These are phyloP conservation scores for Xanthorhoe designata DNA, from an alignment of 2,888 invertebrate species.

Conservation along the genomic window DNA sequence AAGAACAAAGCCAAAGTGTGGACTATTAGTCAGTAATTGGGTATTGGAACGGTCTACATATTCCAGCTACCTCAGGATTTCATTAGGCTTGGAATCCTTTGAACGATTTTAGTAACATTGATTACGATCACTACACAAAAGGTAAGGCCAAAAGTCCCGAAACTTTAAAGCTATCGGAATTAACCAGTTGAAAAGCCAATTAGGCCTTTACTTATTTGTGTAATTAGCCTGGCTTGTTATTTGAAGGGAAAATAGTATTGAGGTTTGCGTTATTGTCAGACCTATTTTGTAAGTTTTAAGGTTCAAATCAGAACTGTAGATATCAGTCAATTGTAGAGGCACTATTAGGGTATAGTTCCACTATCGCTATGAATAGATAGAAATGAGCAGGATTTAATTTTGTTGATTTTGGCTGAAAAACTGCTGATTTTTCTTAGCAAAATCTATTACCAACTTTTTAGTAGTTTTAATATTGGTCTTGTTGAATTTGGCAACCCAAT, in stretches of 20 bases:
- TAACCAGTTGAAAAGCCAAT: conserved; percentile 31
- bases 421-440: not conserved
- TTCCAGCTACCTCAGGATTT: not conserved
- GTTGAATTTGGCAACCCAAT: no score
- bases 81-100: conserved; percentile 10
- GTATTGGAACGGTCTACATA: conserved; percentile 1
- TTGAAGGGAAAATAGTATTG: not conserved
- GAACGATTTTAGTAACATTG: conserved; percentile 13
- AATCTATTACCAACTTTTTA: not conserved
- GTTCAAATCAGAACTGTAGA: not conserved
- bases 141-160: conserved; percentile 13
- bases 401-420: not conserved
- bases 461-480: no score
- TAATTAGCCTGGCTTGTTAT: conserved; percentile 24
- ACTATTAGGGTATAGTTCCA: not conserved
- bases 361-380: conserved; percentile 6
- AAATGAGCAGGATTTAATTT: conserved; percentile 8
- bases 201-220: conserved; percentile 30
- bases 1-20: not conserved
- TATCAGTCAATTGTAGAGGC: not conserved
- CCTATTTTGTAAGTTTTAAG: conserved; percentile 7
- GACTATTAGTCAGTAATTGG: conserved; percentile 1
- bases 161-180: conserved; percentile 29
- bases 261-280: not conserved
- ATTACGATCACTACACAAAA: conserved; percentile 24